phyloP scores from a whole-genome alignment of 1,140 invertebrate species.

The Drosophila azteca region DNA sequence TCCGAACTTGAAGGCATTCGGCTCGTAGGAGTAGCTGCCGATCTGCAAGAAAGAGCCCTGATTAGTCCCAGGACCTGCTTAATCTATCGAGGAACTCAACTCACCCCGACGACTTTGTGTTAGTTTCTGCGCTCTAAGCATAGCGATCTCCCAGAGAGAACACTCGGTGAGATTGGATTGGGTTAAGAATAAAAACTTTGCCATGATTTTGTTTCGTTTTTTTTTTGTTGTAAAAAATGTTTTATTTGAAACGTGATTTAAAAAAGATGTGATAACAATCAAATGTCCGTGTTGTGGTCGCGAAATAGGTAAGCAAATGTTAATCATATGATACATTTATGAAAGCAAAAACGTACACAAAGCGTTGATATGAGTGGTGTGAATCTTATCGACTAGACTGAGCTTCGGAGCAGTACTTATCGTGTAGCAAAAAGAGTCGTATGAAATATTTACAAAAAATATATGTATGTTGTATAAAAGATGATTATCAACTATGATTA shows the following conservation, averaged over 20 bases:
- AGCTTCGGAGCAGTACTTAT: constrained; percentile 35
- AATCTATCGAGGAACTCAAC: constrained; percentile 52
- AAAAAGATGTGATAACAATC: constrained; percentile 68
- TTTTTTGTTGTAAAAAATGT: constrained; percentile 64
- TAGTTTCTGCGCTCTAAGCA: constrained; percentile 73
- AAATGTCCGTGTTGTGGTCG: constrained; percentile 45
- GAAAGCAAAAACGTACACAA: constrained; percentile 83
- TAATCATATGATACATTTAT: constrained; percentile 73
- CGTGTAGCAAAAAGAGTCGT: constrained; percentile 44
- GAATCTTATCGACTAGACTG: constrained; percentile 22
- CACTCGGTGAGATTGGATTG: constrained; percentile 14
- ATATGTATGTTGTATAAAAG: constrained; percentile 25
- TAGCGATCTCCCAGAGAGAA: constrained; percentile 40
- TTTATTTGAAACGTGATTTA: constrained; percentile 23
- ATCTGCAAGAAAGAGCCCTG: constrained; percentile 84
- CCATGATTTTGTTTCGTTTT: constrained; percentile 49
- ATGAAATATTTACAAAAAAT: constrained; percentile 69
- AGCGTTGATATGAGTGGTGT: constrained; percentile 77
- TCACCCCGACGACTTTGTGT: constrained; percentile 81
- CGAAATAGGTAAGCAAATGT: constrained; percentile 41
- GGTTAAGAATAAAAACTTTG: constrained; percentile 63
- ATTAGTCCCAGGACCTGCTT: constrained; percentile 32
- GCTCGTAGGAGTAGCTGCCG: constrained; percentile 90
- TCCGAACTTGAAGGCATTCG: constrained; percentile 93
- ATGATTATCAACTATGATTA: constrained; percentile 42